These are phyloP conservation scores for Tetranychus piercei DNA, from an alignment of 2,888 invertebrate genomes.

Conservation along the genomic window DNA sequence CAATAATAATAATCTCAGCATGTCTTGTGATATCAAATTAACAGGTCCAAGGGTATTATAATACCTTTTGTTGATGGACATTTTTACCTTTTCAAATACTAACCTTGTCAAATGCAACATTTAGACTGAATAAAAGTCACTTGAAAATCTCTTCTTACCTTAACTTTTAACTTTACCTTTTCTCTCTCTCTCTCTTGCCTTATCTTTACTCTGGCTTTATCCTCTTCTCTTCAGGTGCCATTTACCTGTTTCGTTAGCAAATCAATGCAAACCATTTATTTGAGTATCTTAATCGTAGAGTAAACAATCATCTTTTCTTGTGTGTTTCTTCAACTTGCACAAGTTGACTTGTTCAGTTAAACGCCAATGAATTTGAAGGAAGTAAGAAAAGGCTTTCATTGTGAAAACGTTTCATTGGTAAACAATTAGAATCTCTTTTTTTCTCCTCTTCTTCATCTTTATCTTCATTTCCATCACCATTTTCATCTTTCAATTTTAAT, in stretches of 20 bases:
- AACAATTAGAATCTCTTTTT: neutral
- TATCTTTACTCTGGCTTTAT: slow-evolving; percentile 6
- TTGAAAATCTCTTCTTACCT: neutral
- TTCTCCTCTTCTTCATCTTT: neutral
- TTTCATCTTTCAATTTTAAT: neutral
- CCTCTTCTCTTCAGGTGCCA: neutral
- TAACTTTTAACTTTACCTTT: neutral
- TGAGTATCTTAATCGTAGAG: neutral
- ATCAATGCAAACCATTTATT: neutral
- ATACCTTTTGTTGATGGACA: slow-evolving; percentile 1
- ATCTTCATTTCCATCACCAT: neutral
- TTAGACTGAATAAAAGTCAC: neutral
- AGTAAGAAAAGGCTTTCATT: neutral
- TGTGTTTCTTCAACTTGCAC: neutral
- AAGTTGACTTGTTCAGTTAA: neutral
- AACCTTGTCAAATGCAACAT: neutral
- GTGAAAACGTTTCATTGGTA: neutral
- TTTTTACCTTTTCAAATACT: neutral
- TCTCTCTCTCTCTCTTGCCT: neutral
- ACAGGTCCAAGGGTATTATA: neutral
- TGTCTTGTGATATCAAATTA: neutral
- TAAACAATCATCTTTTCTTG: neutral
- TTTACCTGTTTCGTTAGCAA: slow-evolving; percentile 3
- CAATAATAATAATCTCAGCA: slow-evolving; percentile 1
- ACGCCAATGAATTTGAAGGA: neutral